phyloP scores from a whole-genome alignment of 2,797 vertebrate genomes.

The Tapera naevia region DNA sequence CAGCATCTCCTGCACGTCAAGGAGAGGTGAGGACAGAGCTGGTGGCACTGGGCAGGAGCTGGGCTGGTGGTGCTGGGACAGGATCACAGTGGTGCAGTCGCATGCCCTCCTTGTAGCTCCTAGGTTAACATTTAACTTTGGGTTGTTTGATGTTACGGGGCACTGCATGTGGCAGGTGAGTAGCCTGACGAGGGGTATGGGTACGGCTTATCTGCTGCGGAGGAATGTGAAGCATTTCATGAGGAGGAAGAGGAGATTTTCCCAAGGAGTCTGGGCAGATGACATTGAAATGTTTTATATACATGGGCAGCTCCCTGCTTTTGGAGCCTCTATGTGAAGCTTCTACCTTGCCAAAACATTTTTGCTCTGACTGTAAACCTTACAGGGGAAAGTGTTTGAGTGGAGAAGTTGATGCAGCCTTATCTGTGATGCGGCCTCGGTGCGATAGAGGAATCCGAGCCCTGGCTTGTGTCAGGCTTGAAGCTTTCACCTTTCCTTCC shows the following conservation, averaged over 20 bases:
- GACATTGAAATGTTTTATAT: background rate
- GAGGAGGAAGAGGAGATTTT: background rate
- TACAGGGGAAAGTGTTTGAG: background rate
- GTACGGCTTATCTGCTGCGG: fast-evolving
- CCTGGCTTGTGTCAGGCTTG: constrained; percentile 49
- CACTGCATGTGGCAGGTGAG: background rate
- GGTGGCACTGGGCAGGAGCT: background rate
- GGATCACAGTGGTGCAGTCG: fast-evolving
- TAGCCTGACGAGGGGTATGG: background rate
- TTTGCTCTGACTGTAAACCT: background rate
- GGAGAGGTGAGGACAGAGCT: background rate
- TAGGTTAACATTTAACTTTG: background rate
- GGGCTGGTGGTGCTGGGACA: background rate
- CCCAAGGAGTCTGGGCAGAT: background rate
- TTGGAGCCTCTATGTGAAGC: background rate
- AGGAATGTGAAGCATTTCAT: background rate
- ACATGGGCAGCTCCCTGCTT: background rate
- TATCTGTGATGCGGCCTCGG: background rate
- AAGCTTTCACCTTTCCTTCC: constrained; percentile 16
- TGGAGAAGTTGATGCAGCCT: constrained; percentile 61
- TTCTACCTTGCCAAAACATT: constrained; percentile 33
- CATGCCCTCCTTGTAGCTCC: background rate
- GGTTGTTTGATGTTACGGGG: background rate
- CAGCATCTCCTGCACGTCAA: background rate
- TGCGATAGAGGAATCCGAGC: background rate